Conservation (phyloP, 2,888 invertebrate species). For the Aspidiotus rigidus region DNA sequence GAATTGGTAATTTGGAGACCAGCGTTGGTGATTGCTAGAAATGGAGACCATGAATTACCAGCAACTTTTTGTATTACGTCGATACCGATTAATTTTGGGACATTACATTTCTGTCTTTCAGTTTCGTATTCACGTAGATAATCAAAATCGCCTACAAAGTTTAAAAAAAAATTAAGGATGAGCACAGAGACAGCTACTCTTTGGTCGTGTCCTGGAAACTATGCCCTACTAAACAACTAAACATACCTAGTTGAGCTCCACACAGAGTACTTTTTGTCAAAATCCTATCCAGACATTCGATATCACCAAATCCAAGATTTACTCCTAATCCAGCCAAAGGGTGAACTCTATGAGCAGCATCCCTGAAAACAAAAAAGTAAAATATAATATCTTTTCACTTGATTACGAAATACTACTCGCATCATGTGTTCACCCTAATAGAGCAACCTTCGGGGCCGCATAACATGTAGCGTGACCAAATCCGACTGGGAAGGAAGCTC, state of each 20-base stretch:
- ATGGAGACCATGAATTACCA: conserved; percentile 41
- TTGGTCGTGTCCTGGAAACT: too few relatives aligned
- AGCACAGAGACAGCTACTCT: too few relatives aligned
- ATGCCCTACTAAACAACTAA: too few relatives aligned
- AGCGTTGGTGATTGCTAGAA: conserved; percentile 11
- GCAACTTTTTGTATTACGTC: conserved; percentile 82
- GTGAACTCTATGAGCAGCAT: conserved; percentile 84
- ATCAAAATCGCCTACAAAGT: conserved; percentile 1
- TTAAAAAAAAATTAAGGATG: neutral
- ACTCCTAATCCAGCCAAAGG: conserved; percentile 97
- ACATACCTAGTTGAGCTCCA: conserved; percentile 63
- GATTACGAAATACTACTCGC: neutral
- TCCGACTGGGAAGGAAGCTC: conserved; percentile 85
- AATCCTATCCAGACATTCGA: conserved; percentile 59
- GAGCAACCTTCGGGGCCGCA: conserved; percentile 65
- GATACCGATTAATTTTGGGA: conserved; percentile 78
- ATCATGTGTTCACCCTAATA: conserved; percentile 63
- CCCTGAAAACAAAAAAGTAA: conserved; percentile 47
- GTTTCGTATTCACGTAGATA: conserved; percentile 77
- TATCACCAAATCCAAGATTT: conserved; percentile 94
- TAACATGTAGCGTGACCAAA: conserved; percentile 85
- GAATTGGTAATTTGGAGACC: conserved; percentile 21
- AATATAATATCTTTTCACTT: neutral
- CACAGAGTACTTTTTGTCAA: conserved; percentile 60
- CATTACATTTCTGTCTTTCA: conserved; percentile 69